Conservation (phyloP, 2,797 vertebrate genomes). For the Percopsis omiscomaycus region DNA sequence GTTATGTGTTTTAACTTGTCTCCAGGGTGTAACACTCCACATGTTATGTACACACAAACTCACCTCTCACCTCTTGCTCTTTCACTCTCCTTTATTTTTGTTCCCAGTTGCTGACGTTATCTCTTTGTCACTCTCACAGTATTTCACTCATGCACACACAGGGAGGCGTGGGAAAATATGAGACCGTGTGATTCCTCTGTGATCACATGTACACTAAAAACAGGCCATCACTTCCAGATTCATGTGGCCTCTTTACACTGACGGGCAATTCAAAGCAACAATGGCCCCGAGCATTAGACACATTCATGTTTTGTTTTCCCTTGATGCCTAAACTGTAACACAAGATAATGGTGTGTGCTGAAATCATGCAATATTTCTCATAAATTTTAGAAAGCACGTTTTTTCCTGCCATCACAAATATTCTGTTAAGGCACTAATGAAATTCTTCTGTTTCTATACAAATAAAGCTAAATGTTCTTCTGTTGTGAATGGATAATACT, state of each 20-base stretch:
- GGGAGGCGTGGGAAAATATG: constrained; percentile 55
- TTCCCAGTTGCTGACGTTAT: not conserved
- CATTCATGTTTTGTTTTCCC: constrained; percentile 21
- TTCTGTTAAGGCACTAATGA: too few relatives aligned
- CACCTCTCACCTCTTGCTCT: too few relatives aligned
- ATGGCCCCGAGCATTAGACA: constrained; percentile 29
- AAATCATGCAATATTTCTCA: too few relatives aligned
- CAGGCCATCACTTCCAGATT: constrained; percentile 20
- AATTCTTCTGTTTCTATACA: too few relatives aligned
- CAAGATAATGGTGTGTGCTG: too few relatives aligned
- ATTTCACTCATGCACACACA: not conserved
- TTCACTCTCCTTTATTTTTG: not conserved
- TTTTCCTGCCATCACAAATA: too few relatives aligned
- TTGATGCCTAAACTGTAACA: too few relatives aligned
- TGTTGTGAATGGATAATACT: too few relatives aligned
- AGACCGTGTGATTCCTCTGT: constrained; percentile 21
- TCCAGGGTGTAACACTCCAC: not conserved
- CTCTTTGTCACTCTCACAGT: not conserved
- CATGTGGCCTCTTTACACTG: constrained; percentile 11
- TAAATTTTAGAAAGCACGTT: too few relatives aligned
- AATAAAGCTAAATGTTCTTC: too few relatives aligned
- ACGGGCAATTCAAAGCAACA: constrained; percentile 8
- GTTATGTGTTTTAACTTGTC: not conserved
- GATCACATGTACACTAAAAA: constrained; percentile 14
- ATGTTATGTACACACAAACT: not conserved